Evolutionary conservation across 2,888 invertebrate genomes (phyloP).

Genomic region (Heliconius hortense): DNA sequence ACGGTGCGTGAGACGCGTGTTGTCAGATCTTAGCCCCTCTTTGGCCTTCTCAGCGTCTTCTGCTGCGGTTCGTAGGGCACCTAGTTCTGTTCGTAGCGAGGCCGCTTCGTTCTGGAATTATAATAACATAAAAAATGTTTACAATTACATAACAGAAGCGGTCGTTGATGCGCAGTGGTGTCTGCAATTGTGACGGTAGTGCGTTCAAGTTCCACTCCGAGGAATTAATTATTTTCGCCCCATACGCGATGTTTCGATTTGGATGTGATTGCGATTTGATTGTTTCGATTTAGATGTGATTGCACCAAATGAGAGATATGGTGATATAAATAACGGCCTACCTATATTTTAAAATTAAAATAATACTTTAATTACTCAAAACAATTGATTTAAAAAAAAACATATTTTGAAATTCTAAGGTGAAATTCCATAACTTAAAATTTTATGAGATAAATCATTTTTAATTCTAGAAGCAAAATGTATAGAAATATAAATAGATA

Average conservation of each 20-base stretch:
- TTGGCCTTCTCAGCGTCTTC: slow-evolving; percentile 85
- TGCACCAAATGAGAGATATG: no score
- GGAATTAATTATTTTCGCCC: no score
- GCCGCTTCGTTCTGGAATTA: slow-evolving; percentile 73
- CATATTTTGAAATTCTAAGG: no score
- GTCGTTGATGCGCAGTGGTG: background rate
- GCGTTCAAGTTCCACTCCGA: background rate
- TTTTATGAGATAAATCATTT: no score
- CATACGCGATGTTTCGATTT: no score
- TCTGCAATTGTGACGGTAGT: background rate
- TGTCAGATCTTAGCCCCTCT: slow-evolving; percentile 87
- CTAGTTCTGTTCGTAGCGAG: slow-evolving; percentile 82
- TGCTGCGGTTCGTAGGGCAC: slow-evolving; percentile 81
- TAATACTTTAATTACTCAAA: no score
- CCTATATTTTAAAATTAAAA: no score
- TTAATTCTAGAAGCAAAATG: background rate
- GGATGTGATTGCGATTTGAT: no score
- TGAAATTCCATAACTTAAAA: no score
- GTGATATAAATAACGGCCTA: no score
- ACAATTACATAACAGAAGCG: background rate
- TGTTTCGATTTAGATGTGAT: no score
- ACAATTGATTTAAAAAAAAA: no score
- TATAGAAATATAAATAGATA: slow-evolving; percentile 38
- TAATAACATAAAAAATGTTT: background rate
- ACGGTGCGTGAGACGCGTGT: slow-evolving; percentile 91